These are phyloP conservation scores for Galaxea fascicularis DNA, from an alignment of 92 coral and sea anemone genomes.

Conservation along the genomic window DNA sequence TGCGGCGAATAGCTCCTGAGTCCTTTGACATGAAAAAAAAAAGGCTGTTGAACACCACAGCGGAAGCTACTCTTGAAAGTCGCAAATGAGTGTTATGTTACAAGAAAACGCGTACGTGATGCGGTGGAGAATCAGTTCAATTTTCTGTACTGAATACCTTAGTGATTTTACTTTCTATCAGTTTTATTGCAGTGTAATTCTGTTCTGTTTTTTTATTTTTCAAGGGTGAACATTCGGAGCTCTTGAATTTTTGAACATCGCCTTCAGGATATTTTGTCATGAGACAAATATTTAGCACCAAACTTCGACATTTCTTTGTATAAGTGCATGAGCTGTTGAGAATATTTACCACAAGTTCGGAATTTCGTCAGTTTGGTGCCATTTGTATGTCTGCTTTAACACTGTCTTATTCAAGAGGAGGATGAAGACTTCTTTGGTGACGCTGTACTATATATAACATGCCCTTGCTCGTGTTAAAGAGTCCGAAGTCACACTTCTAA, in stretches of 20 bases:
- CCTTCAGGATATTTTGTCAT: background rate
- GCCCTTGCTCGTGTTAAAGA: too few species aligned
- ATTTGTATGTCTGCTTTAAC: background rate
- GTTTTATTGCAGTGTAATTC: too few species aligned
- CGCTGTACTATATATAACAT: too few species aligned
- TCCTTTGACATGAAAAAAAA: too few species aligned
- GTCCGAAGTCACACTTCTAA: too few species aligned
- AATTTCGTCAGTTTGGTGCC: background rate
- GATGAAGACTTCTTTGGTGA: background rate
- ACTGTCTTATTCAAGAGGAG: background rate
- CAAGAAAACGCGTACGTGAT: slow-evolving; percentile 1
- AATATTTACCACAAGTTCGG: background rate
- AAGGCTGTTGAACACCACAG: too few species aligned
- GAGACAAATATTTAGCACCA: slow-evolving; percentile 30
- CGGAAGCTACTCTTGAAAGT: background rate
- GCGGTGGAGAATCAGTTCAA: background rate
- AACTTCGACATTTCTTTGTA: slow-evolving; percentile 25
- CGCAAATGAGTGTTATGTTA: background rate
- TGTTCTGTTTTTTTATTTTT: background rate
- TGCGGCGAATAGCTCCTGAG: too few species aligned
- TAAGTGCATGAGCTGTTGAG: background rate
- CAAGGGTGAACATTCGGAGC: background rate
- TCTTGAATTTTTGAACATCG: background rate
- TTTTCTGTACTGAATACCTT: too few species aligned
- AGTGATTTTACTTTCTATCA: too few species aligned